Conservation (phyloP, 2,113 vertebrate species). For the Ceyx margarethae region DNA sequence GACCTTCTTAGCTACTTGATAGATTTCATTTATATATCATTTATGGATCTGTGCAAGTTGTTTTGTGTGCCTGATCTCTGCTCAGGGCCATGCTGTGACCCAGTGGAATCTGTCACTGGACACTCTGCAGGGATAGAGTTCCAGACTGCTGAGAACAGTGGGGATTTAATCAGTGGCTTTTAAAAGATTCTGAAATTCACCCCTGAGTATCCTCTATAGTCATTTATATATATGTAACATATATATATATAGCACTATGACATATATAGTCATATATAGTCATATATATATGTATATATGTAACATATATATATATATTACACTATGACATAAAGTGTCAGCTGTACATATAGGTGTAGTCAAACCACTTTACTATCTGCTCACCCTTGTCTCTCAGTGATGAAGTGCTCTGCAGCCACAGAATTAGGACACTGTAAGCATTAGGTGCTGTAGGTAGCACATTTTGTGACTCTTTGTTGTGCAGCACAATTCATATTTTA, state of each 20-base stretch:
- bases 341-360: accelerated
- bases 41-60: neutral
- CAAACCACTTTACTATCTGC: neutral
- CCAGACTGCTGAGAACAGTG: neutral
- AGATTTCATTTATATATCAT: neutral
- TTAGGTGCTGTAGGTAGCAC: neutral
- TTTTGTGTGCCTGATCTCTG: neutral
- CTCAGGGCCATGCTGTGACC: neutral
- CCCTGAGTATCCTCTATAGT: neutral
- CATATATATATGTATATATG: no score
- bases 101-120: neutral
- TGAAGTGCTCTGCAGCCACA: neutral
- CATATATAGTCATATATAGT: no score
- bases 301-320: no score
- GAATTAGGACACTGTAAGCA: neutral
- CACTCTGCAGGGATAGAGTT: neutral
- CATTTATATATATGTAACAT: no score
- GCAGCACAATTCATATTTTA: neutral
- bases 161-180: neutral
- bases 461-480: neutral
- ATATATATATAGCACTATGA: no score
- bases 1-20: neutral
- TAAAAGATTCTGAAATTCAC: neutral
- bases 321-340: neutral
- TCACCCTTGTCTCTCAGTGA: neutral